These are phyloP conservation scores for Bujurquina vittata DNA, from an alignment of 2,113 vertebrate genomes.

Conservation along the genomic window DNA sequence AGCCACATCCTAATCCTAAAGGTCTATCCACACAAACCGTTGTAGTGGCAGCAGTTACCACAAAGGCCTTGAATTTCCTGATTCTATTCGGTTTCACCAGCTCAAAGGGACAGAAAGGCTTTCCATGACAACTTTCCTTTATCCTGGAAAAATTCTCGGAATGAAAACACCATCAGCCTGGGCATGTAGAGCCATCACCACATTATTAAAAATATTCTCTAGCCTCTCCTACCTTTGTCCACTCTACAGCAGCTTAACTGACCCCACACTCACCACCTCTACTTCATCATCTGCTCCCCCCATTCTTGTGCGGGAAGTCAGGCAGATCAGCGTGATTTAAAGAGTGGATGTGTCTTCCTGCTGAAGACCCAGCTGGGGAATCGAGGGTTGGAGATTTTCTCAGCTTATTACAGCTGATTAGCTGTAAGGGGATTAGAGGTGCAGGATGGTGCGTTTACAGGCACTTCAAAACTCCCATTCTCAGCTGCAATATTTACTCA, in stretches of 20 bases:
- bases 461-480: slow-evolving; percentile 23
- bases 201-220: not conserved
- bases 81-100: not conserved
- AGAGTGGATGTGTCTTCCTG: not conserved
- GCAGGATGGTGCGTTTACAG: not conserved
- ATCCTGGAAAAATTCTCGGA: too few species aligned
- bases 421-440: slow-evolving; percentile 55
- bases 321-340: not conserved
- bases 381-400: slow-evolving; percentile 1
- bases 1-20: not conserved
- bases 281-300: not conserved
- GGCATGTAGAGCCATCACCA: too few species aligned
- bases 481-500: slow-evolving; percentile 11
- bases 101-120: not conserved
- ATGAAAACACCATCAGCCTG: not conserved
- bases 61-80: not conserved
- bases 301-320: not conserved
- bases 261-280: not conserved
- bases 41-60: too few species aligned
- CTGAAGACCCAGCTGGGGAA: slow-evolving; percentile 29
- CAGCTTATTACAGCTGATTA: slow-evolving; percentile 49
- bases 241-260: not conserved
- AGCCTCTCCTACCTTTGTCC: not conserved
- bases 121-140: not conserved
- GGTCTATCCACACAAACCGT: not conserved